A percentile compares a stretch with the other conserved stretches of the same genome.
Evolutionary conservation across 1,140 invertebrate genomes (phyloP).

Genomic region (Mamestra configurata): DNA sequence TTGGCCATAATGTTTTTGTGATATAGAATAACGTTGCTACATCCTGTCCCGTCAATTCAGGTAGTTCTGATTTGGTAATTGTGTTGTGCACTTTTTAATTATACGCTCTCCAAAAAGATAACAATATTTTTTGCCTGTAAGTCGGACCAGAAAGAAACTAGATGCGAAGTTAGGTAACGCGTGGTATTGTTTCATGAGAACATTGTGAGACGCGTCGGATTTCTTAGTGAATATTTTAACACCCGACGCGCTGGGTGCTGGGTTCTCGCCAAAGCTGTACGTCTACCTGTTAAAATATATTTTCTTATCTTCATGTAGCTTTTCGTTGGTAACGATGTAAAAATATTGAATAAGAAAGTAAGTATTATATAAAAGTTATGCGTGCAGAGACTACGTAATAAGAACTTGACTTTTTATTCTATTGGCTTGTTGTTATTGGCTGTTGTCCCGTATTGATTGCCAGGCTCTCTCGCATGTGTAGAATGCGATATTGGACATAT

Average conservation of each 20-base stretch:
- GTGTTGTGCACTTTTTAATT: constrained; percentile 9
- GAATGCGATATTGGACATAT: constrained; percentile 15
- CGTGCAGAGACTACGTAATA: constrained; percentile 42
- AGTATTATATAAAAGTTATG: constrained; percentile 41
- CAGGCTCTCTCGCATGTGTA: constrained; percentile 5
- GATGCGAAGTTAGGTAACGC: constrained; percentile 1
- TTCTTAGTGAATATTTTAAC: constrained; percentile 22
- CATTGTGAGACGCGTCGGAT: not conserved
- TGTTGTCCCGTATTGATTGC: constrained; percentile 21
- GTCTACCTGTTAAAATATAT: constrained; percentile 37
- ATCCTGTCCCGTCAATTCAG: constrained; percentile 50
- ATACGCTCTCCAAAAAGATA: not conserved
- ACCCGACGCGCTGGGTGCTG: constrained; percentile 17
- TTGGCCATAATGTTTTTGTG: constrained; percentile 56
- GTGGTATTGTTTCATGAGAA: constrained; percentile 22
- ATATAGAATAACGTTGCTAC: constrained; percentile 23
- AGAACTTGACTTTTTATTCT: constrained; percentile 35
- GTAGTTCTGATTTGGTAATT: constrained; percentile 38
- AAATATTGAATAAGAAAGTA: constrained; percentile 49
- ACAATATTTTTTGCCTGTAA: not conserved
- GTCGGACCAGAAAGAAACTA: not conserved
- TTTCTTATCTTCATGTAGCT: constrained; percentile 34
- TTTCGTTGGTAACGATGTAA: constrained; percentile 38
- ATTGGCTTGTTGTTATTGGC: constrained; percentile 25
- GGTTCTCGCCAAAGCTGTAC: constrained; percentile 31